These are phyloP conservation scores for Lasius platythorax DNA, from an alignment of 2,888 invertebrate species.

Conservation along the genomic window DNA sequence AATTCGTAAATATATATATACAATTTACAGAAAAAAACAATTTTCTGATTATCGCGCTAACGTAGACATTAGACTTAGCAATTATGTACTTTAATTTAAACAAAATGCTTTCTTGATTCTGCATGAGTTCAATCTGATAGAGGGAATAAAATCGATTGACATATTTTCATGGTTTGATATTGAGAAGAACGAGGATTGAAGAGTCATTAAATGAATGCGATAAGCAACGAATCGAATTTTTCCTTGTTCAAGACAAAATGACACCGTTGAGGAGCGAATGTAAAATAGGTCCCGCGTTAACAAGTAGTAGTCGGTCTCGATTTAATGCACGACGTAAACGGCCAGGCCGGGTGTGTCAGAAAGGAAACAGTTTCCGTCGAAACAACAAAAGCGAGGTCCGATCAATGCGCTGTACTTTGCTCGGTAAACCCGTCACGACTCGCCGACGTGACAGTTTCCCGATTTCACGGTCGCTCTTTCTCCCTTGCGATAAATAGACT, in stretches of 20 bases:
- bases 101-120: not conserved
- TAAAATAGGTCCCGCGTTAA: constrained; percentile 24
- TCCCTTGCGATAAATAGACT: constrained; percentile 3
- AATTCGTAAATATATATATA: not conserved
- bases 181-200: not conserved
- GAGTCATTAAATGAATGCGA: not conserved
- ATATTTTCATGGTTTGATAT: not conserved
- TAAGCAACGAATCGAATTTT: not conserved
- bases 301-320: constrained; percentile 30
- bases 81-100: not conserved
- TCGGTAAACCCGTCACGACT: constrained; percentile 53
- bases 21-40: not conserved
- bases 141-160: not conserved
- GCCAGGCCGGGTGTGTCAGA: constrained; percentile 18
- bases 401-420: constrained; percentile 29
- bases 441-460: constrained; percentile 40
- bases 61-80: not conserved
- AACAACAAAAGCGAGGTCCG: constrained; percentile 28
- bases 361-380: constrained; percentile 37
- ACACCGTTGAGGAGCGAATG: not conserved
- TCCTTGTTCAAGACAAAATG: not conserved
- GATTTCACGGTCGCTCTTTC: constrained; percentile 18
- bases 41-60: not conserved
- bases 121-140: not conserved
- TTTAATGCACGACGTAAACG: constrained; percentile 38